phyloP scores from a whole-genome alignment of 2,113 vertebrate genomes.

The Cromileptes altivelis region DNA sequence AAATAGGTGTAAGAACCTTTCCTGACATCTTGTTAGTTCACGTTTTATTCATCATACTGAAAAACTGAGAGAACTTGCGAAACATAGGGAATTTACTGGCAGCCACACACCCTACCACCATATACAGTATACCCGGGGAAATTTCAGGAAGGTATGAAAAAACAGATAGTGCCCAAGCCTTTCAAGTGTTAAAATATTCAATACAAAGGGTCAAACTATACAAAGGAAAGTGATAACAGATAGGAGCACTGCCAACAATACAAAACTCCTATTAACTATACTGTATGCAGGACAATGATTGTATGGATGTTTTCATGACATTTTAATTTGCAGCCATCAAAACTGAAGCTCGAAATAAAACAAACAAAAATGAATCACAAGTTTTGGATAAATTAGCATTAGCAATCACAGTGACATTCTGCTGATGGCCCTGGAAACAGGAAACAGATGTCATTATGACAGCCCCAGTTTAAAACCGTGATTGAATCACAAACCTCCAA shows the following conservation, averaged over 20 bases:
- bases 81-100: too few species aligned
- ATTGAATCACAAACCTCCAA: slow-evolving; percentile 42
- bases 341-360: background rate
- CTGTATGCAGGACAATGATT: background rate
- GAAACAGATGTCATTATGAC: slow-evolving; percentile 16
- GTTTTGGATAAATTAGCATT: background rate
- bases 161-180: background rate
- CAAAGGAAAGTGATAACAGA: background rate
- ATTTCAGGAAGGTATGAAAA: too few species aligned
- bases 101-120: too few species aligned
- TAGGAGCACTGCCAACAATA: background rate
- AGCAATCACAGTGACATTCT: background rate
- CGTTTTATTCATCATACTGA: too few species aligned
- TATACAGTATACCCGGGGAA: too few species aligned
- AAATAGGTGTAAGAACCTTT: too few species aligned
- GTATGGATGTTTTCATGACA: background rate
- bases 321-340: background rate
- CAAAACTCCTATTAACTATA: background rate
- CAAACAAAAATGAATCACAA: background rate
- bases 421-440: background rate
- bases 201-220: background rate
- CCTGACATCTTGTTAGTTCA: too few species aligned
- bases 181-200: background rate
- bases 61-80: too few species aligned
- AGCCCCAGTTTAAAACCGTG: slow-evolving; percentile 19